A percentile compares a stretch with the other conserved stretches of the same genome.
These are phyloP conservation scores for Nematostella vectensis DNA, from an alignment of 92 coral and sea anemone genomes.

Conservation along the genomic window DNA sequence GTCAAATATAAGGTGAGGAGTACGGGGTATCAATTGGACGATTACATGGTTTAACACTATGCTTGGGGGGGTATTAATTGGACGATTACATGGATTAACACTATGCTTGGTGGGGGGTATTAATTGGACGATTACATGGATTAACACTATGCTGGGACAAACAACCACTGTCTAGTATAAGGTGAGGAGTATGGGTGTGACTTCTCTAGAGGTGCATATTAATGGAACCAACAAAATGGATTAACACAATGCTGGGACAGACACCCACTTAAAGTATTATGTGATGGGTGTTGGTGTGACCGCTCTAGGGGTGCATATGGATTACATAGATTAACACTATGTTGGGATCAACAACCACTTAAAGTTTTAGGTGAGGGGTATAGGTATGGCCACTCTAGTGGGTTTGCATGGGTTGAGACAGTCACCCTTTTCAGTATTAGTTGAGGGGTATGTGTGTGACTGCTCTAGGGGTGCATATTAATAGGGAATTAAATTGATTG, in stretches of 20 bases:
- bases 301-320: neutral
- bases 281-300: slow-evolving; percentile 8
- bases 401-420: too few relatives aligned
- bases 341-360: neutral
- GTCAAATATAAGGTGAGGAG: slow-evolving; percentile 81
- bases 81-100: slow-evolving; percentile 68
- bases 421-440: neutral
- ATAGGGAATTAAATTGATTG: neutral
- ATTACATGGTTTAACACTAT: slow-evolving; percentile 73
- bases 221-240: neutral
- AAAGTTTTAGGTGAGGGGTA: neutral
- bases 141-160: slow-evolving; percentile 76
- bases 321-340: neutral
- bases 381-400: neutral
- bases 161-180: slow-evolving; percentile 79
- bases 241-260: neutral
- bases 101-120: slow-evolving; percentile 62
- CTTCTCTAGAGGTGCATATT: neutral
- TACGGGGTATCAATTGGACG: slow-evolving; percentile 7
- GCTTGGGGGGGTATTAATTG: too few relatives aligned
- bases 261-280: slow-evolving; percentile 43
- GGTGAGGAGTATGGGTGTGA: too few relatives aligned
- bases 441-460: neutral
- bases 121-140: slow-evolving; percentile 72
- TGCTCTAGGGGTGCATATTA: neutral